Conservation (phyloP, 2,888 invertebrate species). For the Acanthococcus lagerstroemiae region DNA sequence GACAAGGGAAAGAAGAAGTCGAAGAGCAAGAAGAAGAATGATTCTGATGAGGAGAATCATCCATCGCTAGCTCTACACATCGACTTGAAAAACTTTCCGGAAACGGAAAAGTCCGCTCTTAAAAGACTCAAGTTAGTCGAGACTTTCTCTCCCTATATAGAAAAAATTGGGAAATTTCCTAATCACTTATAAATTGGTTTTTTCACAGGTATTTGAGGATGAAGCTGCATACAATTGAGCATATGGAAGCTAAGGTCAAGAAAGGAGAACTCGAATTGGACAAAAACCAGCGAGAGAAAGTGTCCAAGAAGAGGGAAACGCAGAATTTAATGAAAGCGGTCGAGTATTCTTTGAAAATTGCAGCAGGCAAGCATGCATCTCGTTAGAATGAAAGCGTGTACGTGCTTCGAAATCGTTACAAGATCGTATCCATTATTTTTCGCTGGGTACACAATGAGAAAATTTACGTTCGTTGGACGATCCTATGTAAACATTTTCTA, state of each 20-base stretch:
- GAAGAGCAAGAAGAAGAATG: conserved; percentile 2
- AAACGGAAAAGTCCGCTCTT: background rate
- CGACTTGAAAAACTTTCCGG: conserved; percentile 16
- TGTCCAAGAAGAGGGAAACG: conserved; percentile 15
- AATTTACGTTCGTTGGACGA: background rate
- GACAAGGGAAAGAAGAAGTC: conserved; percentile 12
- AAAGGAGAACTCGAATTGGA: background rate
- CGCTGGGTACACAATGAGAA: conserved; percentile 12
- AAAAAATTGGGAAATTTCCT: too few species aligned
- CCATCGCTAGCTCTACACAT: background rate
- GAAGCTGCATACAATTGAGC: conserved; percentile 22
- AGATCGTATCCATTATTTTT: conserved; percentile 10
- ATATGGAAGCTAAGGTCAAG: conserved; percentile 5
- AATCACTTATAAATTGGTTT: background rate
- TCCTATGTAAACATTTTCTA: background rate
- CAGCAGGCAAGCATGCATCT: background rate
- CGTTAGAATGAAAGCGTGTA: conserved; percentile 8
- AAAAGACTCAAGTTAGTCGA: conserved; percentile 23
- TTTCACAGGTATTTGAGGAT: conserved; percentile 17
- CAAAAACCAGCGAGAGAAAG: conserved; percentile 6
- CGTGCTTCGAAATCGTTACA: background rate
- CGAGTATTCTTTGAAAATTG: conserved; percentile 14
- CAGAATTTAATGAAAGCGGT: conserved; percentile 20
- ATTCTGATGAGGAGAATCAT: conserved; percentile 9
- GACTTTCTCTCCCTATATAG: too few species aligned